phyloP scores from a whole-genome alignment of 2,113 vertebrate genomes.

The Petaurus breviceps region DNA sequence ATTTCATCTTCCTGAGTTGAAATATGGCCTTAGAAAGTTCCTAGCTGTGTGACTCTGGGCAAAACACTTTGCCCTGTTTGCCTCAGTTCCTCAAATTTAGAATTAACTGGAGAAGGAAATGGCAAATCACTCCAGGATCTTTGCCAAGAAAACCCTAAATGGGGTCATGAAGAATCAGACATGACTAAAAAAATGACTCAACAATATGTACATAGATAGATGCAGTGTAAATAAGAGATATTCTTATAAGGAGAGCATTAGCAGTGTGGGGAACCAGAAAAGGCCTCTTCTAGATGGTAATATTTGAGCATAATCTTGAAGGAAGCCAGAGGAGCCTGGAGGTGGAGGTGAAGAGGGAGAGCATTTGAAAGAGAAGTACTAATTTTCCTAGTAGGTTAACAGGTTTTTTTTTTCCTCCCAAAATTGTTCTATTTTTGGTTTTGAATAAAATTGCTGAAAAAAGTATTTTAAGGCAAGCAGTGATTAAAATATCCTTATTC shows the following conservation, averaged over 20 bases:
- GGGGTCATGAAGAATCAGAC: background rate
- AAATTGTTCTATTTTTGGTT: slow-evolving; percentile 68
- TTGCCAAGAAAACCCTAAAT: background rate
- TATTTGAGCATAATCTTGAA: background rate
- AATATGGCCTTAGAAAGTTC: background rate
- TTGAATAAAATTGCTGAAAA: slow-evolving; percentile 57
- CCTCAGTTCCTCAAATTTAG: background rate
- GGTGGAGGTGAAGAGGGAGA: background rate
- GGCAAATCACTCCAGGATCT: too few species aligned
- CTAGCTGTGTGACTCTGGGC: background rate
- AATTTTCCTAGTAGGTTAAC: slow-evolving; percentile 54
- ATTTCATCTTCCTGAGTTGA: background rate
- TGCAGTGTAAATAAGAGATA: background rate
- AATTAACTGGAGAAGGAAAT: background rate
- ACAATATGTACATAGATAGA: background rate
- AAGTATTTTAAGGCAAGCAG: slow-evolving; percentile 65
- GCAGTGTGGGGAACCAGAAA: background rate
- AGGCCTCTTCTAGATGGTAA: background rate
- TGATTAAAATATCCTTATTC: slow-evolving; percentile 46
- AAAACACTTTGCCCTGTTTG: background rate
- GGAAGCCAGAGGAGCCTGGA: background rate
- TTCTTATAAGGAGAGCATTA: background rate
- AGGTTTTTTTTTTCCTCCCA: slow-evolving; percentile 43
- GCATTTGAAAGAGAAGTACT: slow-evolving; percentile 52
- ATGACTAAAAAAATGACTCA: background rate